phyloP scores from a whole-genome alignment of 37 sponge, comb jelly and placozoan genomes.

The Corticium candelabrum region DNA sequence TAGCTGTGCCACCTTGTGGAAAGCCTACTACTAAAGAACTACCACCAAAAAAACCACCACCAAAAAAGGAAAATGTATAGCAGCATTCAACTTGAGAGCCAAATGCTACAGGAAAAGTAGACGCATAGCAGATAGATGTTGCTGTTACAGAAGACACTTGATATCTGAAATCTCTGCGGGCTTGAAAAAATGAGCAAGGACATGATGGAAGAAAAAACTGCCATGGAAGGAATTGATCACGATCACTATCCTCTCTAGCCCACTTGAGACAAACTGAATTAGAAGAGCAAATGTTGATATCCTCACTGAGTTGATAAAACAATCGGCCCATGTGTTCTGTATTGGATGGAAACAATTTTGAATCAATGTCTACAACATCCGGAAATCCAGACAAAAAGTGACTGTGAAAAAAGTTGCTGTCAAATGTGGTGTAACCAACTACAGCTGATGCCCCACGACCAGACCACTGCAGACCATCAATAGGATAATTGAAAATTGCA shows the following conservation, averaged over 20 bases:
- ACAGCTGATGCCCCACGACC: constrained; percentile 13
- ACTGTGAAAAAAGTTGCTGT: neutral
- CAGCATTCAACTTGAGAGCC: neutral
- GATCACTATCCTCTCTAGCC: neutral
- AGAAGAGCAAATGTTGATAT: neutral
- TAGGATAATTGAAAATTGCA: constrained; percentile 58
- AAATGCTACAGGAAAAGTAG: neutral
- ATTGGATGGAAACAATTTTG: neutral
- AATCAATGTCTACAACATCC: neutral
- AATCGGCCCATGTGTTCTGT: neutral
- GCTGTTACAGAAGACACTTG: neutral
- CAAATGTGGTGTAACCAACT: constrained; percentile 33
- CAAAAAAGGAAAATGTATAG: neutral
- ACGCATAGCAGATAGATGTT: neutral
- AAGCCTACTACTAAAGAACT: neutral
- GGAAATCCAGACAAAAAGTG: neutral
- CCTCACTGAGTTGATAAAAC: neutral
- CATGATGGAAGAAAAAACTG: constrained; percentile 10
- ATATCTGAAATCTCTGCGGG: neutral
- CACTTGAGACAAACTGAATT: neutral
- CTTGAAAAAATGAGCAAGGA: constrained; percentile 40
- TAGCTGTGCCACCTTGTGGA: neutral
- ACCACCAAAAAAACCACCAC: neutral
- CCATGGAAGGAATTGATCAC: neutral
- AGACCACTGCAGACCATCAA: constrained; percentile 46